These are phyloP conservation scores for Tokudaia muenninki DNA, from an alignment of 2,797 vertebrate species.

Conservation along the genomic window DNA sequence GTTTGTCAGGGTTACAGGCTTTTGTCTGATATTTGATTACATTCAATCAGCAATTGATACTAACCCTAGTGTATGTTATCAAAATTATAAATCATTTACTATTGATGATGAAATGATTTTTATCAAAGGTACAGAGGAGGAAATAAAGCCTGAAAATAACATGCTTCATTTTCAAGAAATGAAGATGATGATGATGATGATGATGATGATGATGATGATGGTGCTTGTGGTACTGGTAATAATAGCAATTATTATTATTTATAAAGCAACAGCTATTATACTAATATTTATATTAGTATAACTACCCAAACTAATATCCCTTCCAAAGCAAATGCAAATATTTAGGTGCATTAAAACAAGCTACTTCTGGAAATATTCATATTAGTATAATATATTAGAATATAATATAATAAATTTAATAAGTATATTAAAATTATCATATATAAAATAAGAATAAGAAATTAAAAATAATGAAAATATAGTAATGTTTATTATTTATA, in stretches of 20 bases:
- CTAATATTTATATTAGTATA: too few relatives aligned
- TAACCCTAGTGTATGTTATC: constrained; percentile 5
- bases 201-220: background rate
- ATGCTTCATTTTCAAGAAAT: background rate
- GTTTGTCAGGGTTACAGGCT: background rate
- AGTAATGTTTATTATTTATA: background rate
- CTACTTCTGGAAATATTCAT: too few relatives aligned
- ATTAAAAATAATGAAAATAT: background rate
- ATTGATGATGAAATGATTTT: background rate
- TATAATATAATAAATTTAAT: background rate
- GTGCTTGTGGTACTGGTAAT: background rate
- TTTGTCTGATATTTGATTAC: background rate
- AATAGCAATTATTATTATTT: background rate
- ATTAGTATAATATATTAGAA: background rate
- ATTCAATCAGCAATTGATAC: constrained; percentile 1
- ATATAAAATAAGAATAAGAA: background rate
- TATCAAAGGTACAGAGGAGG: background rate
- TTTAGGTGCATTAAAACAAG: too few relatives aligned
- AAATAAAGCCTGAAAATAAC: background rate
- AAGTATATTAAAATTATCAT: background rate
- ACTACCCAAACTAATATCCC: too few relatives aligned
- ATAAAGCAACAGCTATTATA: background rate
- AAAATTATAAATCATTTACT: background rate
- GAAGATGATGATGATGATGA: background rate
- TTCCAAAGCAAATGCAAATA: too few relatives aligned